Evolutionary conservation across 2,888 invertebrate species (phyloP).

Genomic region (Oscheius myriophilus): DNA sequence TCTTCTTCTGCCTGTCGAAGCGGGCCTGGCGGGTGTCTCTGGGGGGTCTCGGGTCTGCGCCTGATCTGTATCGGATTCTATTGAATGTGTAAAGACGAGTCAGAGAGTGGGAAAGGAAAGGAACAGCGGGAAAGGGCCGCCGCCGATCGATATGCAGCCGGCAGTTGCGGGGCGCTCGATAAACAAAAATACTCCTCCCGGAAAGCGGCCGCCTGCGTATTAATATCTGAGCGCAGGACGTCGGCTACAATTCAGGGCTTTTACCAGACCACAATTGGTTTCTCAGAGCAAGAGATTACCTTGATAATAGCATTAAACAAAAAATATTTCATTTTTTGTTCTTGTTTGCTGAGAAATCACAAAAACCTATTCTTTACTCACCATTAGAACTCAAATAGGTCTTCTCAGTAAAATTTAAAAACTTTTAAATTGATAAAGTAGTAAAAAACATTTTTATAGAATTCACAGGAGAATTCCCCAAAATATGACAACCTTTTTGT

Average conservation of each 20-base stretch:
- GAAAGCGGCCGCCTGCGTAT: slow-evolving; percentile 3
- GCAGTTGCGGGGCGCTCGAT: slow-evolving; percentile 32
- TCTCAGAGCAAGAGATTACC: too few species aligned
- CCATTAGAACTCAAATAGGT: too few species aligned
- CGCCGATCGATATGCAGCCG: slow-evolving; percentile 33
- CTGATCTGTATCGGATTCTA: slow-evolving; percentile 26
- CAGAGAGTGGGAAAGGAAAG: slow-evolving; percentile 28
- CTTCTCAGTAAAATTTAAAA: too few species aligned
- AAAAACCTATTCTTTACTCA: too few species aligned
- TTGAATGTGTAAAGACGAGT: slow-evolving; percentile 30
- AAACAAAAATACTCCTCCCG: slow-evolving; percentile 30
- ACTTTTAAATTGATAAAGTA: too few species aligned
- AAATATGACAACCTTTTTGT: too few species aligned
- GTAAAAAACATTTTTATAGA: too few species aligned
- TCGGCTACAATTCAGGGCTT: neutral
- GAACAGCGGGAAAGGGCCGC: slow-evolving; percentile 31
- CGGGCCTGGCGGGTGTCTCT: neutral
- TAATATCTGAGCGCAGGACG: too few species aligned
- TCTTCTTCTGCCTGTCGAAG: slow-evolving; percentile 21
- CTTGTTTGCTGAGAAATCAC: too few species aligned
- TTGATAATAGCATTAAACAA: too few species aligned
- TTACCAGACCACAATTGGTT: neutral
- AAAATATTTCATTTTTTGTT: too few species aligned
- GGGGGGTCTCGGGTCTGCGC: slow-evolving; percentile 4
- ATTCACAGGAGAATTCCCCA: too few species aligned